phyloP scores from a whole-genome alignment of 2,113 vertebrate species.

The Astur gentilis region DNA sequence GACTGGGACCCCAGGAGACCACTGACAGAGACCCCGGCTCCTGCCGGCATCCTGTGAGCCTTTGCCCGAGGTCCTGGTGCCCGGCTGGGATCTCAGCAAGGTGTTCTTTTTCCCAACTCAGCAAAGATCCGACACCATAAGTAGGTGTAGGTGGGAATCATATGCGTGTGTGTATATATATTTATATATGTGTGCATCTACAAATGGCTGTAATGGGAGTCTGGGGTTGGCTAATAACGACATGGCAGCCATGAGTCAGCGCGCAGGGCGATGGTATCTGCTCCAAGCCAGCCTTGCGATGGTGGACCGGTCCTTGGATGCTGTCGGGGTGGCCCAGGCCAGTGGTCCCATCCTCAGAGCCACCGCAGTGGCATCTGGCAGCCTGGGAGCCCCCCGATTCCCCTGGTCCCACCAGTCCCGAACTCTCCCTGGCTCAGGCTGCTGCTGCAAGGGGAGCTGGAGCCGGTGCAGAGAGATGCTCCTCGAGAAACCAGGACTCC shows the following conservation, averaged over 20 bases:
- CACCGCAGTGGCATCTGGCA: neutral
- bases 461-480: neutral
- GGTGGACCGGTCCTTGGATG: neutral
- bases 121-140: fast-evolving
- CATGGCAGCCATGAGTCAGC: neutral
- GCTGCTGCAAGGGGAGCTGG: neutral
- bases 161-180: fast-evolving
- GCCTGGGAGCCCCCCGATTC: too few relatives aligned
- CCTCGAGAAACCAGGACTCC: neutral
- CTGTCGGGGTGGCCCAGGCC: neutral
- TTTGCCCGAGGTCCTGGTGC: neutral
- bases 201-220: neutral
- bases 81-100: neutral
- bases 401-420: neutral
- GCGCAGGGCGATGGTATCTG: neutral
- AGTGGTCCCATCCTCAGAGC: neutral
- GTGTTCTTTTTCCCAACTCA: neutral
- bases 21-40: too few relatives aligned
- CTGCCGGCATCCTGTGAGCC: neutral
- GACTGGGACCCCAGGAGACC: neutral
- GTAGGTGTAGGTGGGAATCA: fast-evolving
- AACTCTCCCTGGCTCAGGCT: neutral
- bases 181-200: neutral
- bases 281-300: neutral
- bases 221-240: neutral